Percentiles rank a stretch among this genome's conserved stretches.
Evolutionary conservation across 2,888 invertebrate species (phyloP).

Genomic region (Malthinus flaveolus): DNA sequence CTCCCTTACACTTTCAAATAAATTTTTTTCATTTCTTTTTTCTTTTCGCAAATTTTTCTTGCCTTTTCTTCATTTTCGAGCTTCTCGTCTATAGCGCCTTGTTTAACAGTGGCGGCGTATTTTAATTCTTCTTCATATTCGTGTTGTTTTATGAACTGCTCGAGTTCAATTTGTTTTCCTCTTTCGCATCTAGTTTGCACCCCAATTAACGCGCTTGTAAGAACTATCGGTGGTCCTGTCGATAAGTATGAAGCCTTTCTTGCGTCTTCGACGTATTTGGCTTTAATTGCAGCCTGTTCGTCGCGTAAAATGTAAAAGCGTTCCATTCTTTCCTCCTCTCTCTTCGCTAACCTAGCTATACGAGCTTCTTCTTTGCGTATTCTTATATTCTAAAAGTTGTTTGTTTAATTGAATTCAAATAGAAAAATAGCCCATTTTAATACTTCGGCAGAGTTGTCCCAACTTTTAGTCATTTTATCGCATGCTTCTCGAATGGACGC

Average conservation of each 20-base stretch:
- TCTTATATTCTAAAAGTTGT: constrained; percentile 27
- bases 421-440: too few relatives aligned
- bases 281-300: constrained; percentile 38
- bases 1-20: constrained; percentile 37
- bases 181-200: constrained; percentile 47
- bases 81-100: constrained; percentile 39
- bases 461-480: constrained; percentile 52
- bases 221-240: constrained; percentile 42
- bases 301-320: constrained; percentile 34
- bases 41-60: constrained; percentile 35
- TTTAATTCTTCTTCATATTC: constrained; percentile 39
- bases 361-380: constrained; percentile 32
- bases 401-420: background rate
- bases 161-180: constrained; percentile 46
- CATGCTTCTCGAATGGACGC: constrained; percentile 52
- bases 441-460: constrained; percentile 55
- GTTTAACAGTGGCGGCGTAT: constrained; percentile 38
- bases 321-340: constrained; percentile 29
- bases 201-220: constrained; percentile 45
- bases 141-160: constrained; percentile 44
- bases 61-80: constrained; percentile 39
- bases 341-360: constrained; percentile 18
- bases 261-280: constrained; percentile 39
- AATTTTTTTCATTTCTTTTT: constrained; percentile 31
- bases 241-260: constrained; percentile 41